Evolutionary conservation across 2,113 vertebrate species (phyloP).

Genomic region (Dasyurus viverrinus): DNA sequence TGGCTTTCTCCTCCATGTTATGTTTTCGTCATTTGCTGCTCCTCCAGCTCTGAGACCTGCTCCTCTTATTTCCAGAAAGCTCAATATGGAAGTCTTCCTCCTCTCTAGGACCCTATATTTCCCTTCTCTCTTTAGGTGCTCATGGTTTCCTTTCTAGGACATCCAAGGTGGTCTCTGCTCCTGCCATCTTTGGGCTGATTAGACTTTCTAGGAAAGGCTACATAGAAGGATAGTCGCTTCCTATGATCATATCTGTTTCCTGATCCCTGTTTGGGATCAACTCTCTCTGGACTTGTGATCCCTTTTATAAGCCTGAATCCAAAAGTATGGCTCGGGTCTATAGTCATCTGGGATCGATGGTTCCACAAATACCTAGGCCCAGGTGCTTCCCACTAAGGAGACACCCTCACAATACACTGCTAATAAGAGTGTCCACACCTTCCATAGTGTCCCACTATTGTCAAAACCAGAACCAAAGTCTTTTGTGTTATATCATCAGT

Average conservation of each 20-base stretch:
- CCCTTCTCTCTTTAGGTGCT: neutral
- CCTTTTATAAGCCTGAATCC: neutral
- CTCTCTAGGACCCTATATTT: neutral
- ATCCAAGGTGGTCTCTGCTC: neutral
- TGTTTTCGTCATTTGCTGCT: neutral
- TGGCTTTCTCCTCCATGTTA: neutral
- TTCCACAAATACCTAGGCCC: neutral
- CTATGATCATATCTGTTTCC: neutral
- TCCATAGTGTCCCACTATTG: neutral
- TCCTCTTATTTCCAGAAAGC: neutral
- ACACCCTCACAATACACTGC: neutral
- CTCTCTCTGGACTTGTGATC: neutral
- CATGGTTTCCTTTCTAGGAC: neutral
- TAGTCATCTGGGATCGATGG: neutral
- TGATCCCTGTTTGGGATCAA: neutral
- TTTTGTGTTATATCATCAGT: neutral
- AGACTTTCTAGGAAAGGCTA: neutral
- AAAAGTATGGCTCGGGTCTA: neutral
- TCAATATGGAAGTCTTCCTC: neutral
- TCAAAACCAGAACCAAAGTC: neutral
- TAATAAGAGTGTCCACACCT: neutral
- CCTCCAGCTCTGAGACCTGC: neutral
- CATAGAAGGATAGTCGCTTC: neutral
- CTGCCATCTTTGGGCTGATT: neutral
- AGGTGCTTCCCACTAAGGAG: neutral